Evolutionary conservation across 2,797 vertebrate species (phyloP), one percentile per base, ranked within the genome.

Genomic region (Buceros bicornis): DNA sequence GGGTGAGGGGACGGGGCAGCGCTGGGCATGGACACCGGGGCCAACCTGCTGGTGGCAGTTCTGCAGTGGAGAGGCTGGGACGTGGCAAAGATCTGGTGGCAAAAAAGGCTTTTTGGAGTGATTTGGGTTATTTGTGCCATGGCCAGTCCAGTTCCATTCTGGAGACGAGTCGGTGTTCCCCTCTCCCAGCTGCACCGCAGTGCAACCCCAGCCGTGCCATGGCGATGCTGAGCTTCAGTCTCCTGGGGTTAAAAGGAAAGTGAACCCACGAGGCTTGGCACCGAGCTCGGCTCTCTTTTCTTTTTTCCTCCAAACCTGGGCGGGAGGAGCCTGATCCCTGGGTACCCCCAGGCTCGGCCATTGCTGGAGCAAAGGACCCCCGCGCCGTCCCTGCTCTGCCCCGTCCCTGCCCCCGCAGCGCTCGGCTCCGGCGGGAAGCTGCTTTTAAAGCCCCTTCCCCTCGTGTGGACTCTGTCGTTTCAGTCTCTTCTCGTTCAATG

Each of bases 401-500:
- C 88, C 7, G 4, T 6, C 77, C 62, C 5, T 4, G 70, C 76
- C 74, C 78, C 89, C 40, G 83, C 93, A 93, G 92, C 50, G 22
- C 93, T 91, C 74, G 31, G 94, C 80, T 87, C 93, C 29, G 37
- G 76, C 65, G 22, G 64, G 90, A 33, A 96, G 96, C 97, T 93
- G 96, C 96, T 98, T 95, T 97, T 97, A 95, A 94, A 65, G 91
- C 64, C 96, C 97, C 53, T 67, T 90, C 93, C 89, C 87, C 96
- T 95, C 21, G 40, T 96, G 98, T 98, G 98, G 97, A 95, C 93
- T 95, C 95, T 74, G 95, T 97, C 8, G 93, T 98, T 97, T 95
- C 91, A 25, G 97, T 98, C 97, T 97, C 97, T 97, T 93, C 28
- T 97, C 37, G 96, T 98, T 97, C 50, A 87, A 96, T 84, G 96